These are phyloP conservation scores for Pentamera pediparva DNA, from an alignment of 53 echinoderm and acorn worm species.

Conservation along the genomic window DNA sequence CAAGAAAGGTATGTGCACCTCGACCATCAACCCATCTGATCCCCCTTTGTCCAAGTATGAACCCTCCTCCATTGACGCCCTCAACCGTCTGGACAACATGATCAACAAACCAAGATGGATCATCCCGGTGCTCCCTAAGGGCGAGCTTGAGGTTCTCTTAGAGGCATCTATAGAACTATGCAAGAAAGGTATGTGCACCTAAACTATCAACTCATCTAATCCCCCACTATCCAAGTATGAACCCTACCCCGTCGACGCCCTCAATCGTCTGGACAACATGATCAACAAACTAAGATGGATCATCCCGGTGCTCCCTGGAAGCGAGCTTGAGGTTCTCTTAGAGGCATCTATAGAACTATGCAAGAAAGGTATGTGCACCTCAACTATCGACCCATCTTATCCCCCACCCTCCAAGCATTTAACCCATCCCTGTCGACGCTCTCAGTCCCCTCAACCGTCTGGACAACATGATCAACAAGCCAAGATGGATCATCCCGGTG, in stretches of 20 bases:
- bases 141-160: slow-evolving; percentile 88
- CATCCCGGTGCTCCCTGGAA: slow-evolving; percentile 92
- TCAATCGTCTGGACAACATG: slow-evolving; percentile 84
- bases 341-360: slow-evolving; percentile 88
- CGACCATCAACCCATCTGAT: no score
- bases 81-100: slow-evolving; percentile 84
- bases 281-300: slow-evolving; percentile 99
- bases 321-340: slow-evolving; percentile 88
- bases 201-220: no score
- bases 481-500: slow-evolving; percentile 97
- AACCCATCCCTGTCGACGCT: no score
- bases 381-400: no score
- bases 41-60: no score
- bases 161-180: slow-evolving; percentile 88
- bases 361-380: slow-evolving; percentile 80
- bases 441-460: slow-evolving; percentile 74
- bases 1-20: no score
- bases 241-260: no score
- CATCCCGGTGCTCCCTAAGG: slow-evolving; percentile 95
- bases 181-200: slow-evolving; percentile 80
- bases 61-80: no score
- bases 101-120: slow-evolving; percentile 99
- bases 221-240: no score
- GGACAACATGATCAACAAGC: slow-evolving; percentile 99
- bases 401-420: no score